phyloP scores from a whole-genome alignment of 2,888 invertebrate genomes.

The Scaptomyza tumidula region DNA sequence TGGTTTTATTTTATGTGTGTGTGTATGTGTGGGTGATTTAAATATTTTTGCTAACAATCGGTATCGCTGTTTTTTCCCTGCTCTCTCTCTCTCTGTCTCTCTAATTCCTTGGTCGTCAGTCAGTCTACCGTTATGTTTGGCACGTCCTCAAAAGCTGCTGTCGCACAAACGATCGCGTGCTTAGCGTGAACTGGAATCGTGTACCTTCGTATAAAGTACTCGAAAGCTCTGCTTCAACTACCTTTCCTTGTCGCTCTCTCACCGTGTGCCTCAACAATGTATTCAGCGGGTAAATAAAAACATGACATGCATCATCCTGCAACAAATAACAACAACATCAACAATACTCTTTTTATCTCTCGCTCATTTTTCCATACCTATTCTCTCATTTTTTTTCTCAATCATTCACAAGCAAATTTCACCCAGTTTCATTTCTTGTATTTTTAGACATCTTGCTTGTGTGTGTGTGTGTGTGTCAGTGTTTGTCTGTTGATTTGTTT shows the following conservation, averaged over 20 bases:
- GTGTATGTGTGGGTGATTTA: slow-evolving; percentile 20
- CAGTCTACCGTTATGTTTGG: slow-evolving; percentile 57
- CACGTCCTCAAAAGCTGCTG: slow-evolving; percentile 31
- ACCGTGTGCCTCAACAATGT: slow-evolving; percentile 64
- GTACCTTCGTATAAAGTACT: slow-evolving; percentile 37
- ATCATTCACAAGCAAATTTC: slow-evolving; percentile 23
- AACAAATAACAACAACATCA: slow-evolving; percentile 14
- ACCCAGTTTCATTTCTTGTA: slow-evolving; percentile 26
- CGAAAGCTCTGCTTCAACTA: slow-evolving; percentile 37
- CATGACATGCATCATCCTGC: slow-evolving; percentile 20
- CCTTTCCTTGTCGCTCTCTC: slow-evolving; percentile 29
- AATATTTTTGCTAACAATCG: slow-evolving; percentile 44
- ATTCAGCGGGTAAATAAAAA: slow-evolving; percentile 82
- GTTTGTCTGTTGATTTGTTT: slow-evolving; percentile 1
- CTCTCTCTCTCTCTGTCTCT: slow-evolving; percentile 9
- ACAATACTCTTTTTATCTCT: slow-evolving; percentile 11
- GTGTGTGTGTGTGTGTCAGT: slow-evolving; percentile 6
- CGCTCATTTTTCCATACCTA: slow-evolving; percentile 4
- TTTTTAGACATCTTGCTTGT: slow-evolving; percentile 35
- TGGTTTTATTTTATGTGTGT: slow-evolving; percentile 4
- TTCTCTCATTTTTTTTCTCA: background rate
- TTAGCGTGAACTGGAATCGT: slow-evolving; percentile 41
- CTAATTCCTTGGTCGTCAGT: slow-evolving; percentile 18
- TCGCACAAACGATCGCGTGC: slow-evolving; percentile 51
- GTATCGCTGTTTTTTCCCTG: slow-evolving; percentile 32